These are phyloP conservation scores for Gyrodactylus salaris DNA, from an alignment of 1,140 invertebrate species.

Conservation along the genomic window DNA sequence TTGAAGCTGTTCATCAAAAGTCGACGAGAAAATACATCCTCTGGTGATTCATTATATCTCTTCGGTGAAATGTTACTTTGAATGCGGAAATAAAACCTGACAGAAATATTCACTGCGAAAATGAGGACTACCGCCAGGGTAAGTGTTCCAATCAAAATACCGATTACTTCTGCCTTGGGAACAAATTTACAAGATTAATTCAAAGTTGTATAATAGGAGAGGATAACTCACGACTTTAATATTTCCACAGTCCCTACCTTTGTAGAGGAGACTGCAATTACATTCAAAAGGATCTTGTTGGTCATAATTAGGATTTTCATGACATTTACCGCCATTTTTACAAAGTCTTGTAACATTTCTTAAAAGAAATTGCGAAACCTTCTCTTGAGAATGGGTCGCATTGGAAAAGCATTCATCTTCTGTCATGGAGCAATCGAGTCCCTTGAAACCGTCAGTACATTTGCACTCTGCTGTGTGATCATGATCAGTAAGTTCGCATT, in stretches of 20 bases:
- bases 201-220: too few species aligned
- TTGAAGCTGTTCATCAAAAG: too few species aligned
- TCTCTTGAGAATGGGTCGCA: background rate
- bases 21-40: too few species aligned
- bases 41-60: too few species aligned
- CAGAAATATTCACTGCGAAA: too few species aligned
- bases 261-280: background rate
- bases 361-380: background rate
- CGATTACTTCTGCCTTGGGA: too few species aligned
- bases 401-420: background rate
- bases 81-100: too few species aligned
- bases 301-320: background rate
- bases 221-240: background rate
- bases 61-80: too few species aligned
- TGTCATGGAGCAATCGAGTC: background rate
- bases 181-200: too few species aligned
- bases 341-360: background rate
- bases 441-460: background rate
- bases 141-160: too few species aligned
- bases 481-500: background rate
- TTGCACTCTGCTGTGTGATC: background rate
- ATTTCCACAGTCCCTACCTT: background rate
- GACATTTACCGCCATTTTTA: background rate
- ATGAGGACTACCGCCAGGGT: too few species aligned
- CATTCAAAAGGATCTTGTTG: background rate